phyloP scores from a whole-genome alignment of 2,113 vertebrate species.

The Peromyscus maniculatus region DNA sequence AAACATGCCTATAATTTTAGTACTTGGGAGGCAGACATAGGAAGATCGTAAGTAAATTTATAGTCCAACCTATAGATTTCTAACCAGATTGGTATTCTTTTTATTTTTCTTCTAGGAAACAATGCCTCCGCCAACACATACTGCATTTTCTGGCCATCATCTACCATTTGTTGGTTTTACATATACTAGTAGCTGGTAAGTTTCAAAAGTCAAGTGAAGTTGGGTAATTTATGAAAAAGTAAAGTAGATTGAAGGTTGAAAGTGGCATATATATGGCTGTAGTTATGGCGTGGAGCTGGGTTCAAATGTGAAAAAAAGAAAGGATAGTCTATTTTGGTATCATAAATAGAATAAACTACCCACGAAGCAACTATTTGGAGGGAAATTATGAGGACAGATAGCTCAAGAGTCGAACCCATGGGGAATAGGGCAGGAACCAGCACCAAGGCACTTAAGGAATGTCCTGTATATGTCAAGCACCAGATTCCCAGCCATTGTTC shows the following conservation, averaged over 20 bases:
- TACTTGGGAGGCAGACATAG: neutral
- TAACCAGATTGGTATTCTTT: slow-evolving; percentile 56
- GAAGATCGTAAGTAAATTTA: neutral
- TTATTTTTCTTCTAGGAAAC: slow-evolving; percentile 92
- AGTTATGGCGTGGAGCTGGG: neutral
- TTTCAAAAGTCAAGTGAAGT: slow-evolving; percentile 70
- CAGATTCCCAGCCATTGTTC: neutral
- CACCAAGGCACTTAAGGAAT: neutral
- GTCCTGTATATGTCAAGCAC: neutral
- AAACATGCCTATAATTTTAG: neutral
- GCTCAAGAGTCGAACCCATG: neutral
- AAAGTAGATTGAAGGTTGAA: slow-evolving; percentile 36
- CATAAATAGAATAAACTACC: neutral
- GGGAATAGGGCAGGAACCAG: neutral
- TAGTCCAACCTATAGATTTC: neutral
- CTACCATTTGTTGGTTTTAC: slow-evolving; percentile 99
- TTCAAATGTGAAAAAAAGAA: neutral
- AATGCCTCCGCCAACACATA: slow-evolving; percentile 97
- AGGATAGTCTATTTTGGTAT: neutral
- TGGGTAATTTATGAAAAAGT: slow-evolving; percentile 39
- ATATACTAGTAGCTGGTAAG: slow-evolving; percentile 99
- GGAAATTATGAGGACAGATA: neutral
- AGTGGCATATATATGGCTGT: neutral
- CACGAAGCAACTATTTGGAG: neutral
- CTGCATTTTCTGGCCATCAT: slow-evolving; percentile 98